Evolutionary conservation across 2,888 invertebrate species (phyloP).

Genomic region (Oscheius myriophilus): DNA sequence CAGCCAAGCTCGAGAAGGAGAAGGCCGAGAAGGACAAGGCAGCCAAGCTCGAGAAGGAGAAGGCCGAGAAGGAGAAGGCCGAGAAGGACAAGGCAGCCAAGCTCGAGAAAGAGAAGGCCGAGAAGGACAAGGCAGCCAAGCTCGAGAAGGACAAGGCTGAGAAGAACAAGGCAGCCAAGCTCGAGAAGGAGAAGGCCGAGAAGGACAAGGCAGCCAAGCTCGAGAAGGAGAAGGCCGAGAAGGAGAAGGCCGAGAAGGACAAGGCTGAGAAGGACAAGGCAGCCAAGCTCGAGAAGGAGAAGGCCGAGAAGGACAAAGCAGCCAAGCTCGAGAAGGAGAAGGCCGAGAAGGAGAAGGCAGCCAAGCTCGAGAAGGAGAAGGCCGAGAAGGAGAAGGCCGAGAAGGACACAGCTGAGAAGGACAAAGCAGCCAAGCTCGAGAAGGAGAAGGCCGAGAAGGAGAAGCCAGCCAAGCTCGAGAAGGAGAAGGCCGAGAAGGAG

Average conservation of each 20-base stretch:
- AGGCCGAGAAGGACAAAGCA: constrained; percentile 21
- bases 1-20: constrained; percentile 12
- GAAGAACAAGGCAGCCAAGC: constrained; percentile 7
- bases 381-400: constrained; percentile 20
- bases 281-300: constrained; percentile 9
- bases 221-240: constrained; percentile 23
- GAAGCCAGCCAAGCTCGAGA: constrained; percentile 13
- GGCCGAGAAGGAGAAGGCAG: constrained; percentile 17
- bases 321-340: constrained; percentile 18
- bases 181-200: constrained; percentile 11
- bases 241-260: constrained; percentile 18
- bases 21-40: constrained; percentile 10
- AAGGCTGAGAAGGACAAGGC: constrained; percentile 9
- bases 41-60: constrained; percentile 11
- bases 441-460: constrained; percentile 24
- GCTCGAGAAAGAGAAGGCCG: constrained; percentile 1
- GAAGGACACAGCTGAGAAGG: constrained; percentile 14
- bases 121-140: constrained; percentile 9
- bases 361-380: constrained; percentile 16
- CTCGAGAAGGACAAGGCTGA: constrained; percentile 21
- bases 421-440: constrained; percentile 8
- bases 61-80: constrained; percentile 15
- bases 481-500: constrained; percentile 13
- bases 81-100: constrained; percentile 18
- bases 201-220: constrained; percentile 15